Base-by-base conservation (phyloP, 1,140 invertebrate genomes). In the Aricia agestis region DNA sequence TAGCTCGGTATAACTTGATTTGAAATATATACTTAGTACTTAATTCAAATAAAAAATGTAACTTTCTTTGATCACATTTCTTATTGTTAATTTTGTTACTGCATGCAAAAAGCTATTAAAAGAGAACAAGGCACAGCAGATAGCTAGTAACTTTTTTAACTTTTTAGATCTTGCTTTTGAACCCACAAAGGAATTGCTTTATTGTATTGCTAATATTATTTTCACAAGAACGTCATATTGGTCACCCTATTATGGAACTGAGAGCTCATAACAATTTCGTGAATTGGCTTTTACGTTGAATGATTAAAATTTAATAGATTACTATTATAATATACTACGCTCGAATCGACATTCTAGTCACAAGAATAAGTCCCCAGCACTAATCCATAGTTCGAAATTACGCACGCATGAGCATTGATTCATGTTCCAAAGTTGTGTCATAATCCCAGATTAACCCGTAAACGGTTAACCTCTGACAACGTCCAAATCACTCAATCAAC, bases 221-320 rank as follows among this genome's bases (percentile, higher is more conserved):
- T 36, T 36, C 2, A 6, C 5, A 36, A 36, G 36, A 36, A 36
- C 1, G 32, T n/a, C 32, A 66, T 25, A 11, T 1, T 59, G 58
- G 58, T 59, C n/a, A 59, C 58, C 58, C 58, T 59, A 59, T 57
- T 15, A 57, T 19, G 58, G 58, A 59, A 59, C 15, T 59, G 17
- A 18, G 58, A 6, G 58, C 58, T 59, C 18, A 59, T 59, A 59
- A 59, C 58, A 19, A 59, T 59, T 59, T 59, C 18, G 58, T 59
- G 58, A 19, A 59, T 36, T 19, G 58, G 18, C 18, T 59, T 59
- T 17, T 15, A 9, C 13, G 45, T 59, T 18, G n/a, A 19, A 59
- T 18, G n/a, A 59, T n/a, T 18, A 4, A n/a, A 59, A 18, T 59
- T 4, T 59, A 59, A 59, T 59, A 15, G n/a, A 57, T 57, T 17